Evolutionary conservation across 2,113 vertebrate genomes (phyloP).

Genomic region (Crocuta crocuta): DNA sequence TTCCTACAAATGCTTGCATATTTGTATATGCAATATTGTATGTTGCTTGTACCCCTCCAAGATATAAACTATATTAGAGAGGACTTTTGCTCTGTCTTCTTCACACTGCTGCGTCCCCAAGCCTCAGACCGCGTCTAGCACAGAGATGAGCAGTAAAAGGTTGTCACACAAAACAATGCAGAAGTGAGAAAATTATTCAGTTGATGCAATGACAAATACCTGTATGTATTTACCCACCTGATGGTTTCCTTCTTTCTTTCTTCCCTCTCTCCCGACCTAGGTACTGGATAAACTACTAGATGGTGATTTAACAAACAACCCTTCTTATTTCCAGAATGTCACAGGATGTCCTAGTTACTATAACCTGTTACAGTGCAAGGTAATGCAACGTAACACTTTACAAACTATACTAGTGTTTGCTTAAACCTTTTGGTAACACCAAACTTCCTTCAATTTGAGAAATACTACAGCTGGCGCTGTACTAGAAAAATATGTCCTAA

Average conservation of each 20-base stretch:
- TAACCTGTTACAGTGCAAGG: slow-evolving; percentile 90
- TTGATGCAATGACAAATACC: neutral
- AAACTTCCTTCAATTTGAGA: neutral
- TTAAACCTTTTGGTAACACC: slow-evolving; percentile 47
- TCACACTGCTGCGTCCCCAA: neutral
- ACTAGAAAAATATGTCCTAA: neutral
- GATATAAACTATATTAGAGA: neutral
- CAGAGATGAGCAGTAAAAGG: neutral
- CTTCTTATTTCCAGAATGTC: slow-evolving; percentile 90
- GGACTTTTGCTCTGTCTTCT: neutral
- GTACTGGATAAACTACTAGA: slow-evolving; percentile 89
- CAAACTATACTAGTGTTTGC: neutral
- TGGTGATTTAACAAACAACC: slow-evolving; percentile 85
- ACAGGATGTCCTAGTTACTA: slow-evolving; percentile 91
- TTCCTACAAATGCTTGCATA: neutral
- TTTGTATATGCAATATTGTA: too few relatives aligned
- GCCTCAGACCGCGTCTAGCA: neutral
- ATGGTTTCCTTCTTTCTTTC: slow-evolving; percentile 49
- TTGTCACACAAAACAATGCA: neutral
- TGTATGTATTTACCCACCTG: neutral
- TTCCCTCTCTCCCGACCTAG: slow-evolving; percentile 77
- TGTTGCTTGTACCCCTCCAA: neutral
- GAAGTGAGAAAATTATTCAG: neutral
- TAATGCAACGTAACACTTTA: slow-evolving; percentile 69
- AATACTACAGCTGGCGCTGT: slow-evolving; percentile 28